Conservation (phyloP, 2,113 vertebrate genomes). For the Forbesichthys papilliferus region DNA sequence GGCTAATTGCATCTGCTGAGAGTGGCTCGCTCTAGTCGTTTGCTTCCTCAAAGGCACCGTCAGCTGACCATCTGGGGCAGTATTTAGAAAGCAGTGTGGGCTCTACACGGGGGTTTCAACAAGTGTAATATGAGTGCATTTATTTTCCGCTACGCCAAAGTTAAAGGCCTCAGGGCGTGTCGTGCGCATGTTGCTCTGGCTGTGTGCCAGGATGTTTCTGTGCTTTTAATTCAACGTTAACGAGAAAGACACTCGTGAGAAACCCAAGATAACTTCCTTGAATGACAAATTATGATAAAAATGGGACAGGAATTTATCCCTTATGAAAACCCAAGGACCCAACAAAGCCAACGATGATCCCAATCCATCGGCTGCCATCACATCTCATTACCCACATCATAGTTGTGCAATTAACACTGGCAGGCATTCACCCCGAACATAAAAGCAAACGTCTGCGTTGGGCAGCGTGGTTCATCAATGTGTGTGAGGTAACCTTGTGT, state of each 20-base stretch:
- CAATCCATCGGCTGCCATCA: too few species aligned
- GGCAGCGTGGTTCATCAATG: too few species aligned
- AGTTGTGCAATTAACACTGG: slow-evolving; percentile 5
- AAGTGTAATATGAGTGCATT: background rate
- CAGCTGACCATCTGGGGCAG: slow-evolving; percentile 17
- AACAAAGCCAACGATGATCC: too few species aligned
- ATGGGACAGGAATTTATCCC: too few species aligned
- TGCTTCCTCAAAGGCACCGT: too few species aligned
- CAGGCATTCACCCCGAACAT: slow-evolving; percentile 3
- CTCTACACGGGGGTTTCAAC: slow-evolving; percentile 11
- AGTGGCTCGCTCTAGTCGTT: slow-evolving; percentile 1
- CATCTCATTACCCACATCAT: slow-evolving; percentile 36
- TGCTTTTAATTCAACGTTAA: slow-evolving; percentile 4
- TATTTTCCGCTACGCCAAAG: slow-evolving; percentile 1
- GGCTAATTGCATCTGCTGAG: slow-evolving; percentile 55
- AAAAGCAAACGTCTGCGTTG: slow-evolving; percentile 15
- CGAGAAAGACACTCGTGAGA: background rate
- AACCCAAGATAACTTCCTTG: slow-evolving; percentile 11
- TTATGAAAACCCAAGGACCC: too few species aligned
- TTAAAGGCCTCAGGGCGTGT: background rate
- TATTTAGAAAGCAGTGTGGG: slow-evolving; percentile 6
- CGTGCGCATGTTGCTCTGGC: slow-evolving; percentile 2
- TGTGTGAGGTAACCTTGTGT: background rate
- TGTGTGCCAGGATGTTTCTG: slow-evolving; percentile 12
- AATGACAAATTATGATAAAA: background rate